Percentiles rank a stretch among this genome's conserved stretches.
phyloP scores from a whole-genome alignment of 2,888 invertebrate species.

The Harmothoe impar region DNA sequence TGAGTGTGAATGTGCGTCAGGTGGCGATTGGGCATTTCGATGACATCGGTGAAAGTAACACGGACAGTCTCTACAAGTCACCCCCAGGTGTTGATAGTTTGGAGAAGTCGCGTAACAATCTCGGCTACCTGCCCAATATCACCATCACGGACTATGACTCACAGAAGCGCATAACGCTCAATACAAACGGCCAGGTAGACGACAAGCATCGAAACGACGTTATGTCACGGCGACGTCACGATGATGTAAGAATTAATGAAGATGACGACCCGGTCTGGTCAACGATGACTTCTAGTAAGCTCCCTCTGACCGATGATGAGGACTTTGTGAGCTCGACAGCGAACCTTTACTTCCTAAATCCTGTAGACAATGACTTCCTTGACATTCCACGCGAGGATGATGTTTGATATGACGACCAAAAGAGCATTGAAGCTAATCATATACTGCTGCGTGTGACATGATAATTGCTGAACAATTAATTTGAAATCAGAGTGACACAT shows the following conservation, averaged over 20 bases:
- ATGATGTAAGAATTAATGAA: neutral
- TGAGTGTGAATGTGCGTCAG: neutral
- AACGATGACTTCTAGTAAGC: neutral
- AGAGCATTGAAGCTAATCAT: neutral
- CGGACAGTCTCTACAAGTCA: slow-evolving; percentile 43
- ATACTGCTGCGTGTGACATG: neutral
- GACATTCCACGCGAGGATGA: slow-evolving; percentile 40
- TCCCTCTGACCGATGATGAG: neutral
- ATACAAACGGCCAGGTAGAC: neutral
- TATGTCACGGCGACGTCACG: neutral
- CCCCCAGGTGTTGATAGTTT: neutral
- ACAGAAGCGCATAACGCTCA: neutral
- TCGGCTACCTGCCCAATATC: slow-evolving; percentile 61
- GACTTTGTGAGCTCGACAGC: neutral
- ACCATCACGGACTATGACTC: slow-evolving; percentile 64
- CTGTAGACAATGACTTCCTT: slow-evolving; percentile 49
- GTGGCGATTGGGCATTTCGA: neutral
- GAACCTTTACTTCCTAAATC: slow-evolving; percentile 45
- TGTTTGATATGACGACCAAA: neutral
- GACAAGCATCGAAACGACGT: neutral
- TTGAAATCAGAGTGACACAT: too few relatives aligned
- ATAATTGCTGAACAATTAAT: neutral
- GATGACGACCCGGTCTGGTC: slow-evolving; percentile 26
- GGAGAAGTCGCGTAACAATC: slow-evolving; percentile 27
- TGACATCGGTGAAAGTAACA: slow-evolving; percentile 22